Percentiles rank a stretch among this genome's conserved stretches.
Conservation (phyloP, 2,113 vertebrate species). For the Campylorhamphus procurvoides region DNA sequence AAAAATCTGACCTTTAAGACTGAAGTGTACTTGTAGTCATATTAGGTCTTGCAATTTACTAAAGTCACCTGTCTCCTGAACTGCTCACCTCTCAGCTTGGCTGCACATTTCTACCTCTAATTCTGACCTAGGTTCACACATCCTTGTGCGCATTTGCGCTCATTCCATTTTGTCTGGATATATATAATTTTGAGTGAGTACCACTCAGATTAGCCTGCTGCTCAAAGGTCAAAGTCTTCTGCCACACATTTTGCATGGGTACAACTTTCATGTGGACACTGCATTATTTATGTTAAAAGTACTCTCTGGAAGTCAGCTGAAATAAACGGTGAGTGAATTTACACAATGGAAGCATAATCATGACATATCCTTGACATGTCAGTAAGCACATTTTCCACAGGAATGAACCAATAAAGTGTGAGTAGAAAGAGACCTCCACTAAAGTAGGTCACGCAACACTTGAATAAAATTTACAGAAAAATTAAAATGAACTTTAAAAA, state of each 20-base stretch:
- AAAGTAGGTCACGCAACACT: not conserved
- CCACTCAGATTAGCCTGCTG: not conserved
- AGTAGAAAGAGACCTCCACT: not conserved
- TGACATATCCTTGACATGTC: not conserved
- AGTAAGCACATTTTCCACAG: not conserved
- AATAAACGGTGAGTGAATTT: not conserved
- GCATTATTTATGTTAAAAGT: not conserved
- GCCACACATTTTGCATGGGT: not conserved
- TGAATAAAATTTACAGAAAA: not conserved
- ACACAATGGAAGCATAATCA: not conserved
- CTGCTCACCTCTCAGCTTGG: not conserved
- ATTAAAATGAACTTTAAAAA: not conserved
- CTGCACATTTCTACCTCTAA: not conserved
- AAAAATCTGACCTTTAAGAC: not conserved
- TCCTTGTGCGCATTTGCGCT: not conserved
- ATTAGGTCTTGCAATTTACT: not conserved
- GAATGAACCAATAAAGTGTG: not conserved
- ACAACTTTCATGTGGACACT: not conserved
- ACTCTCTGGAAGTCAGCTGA: not conserved
- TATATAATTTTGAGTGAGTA: not conserved
- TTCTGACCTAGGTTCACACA: not conserved
- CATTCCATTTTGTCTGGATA: fast-evolving
- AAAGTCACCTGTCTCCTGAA: not conserved
- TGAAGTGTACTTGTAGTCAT: not conserved
- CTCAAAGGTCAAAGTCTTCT: not conserved